A percentile compares a stretch with the other conserved stretches of the same genome.
These are phyloP conservation scores for Lethocerus indicus DNA, from an alignment of 1,140 invertebrate genomes.

Conservation along the genomic window DNA sequence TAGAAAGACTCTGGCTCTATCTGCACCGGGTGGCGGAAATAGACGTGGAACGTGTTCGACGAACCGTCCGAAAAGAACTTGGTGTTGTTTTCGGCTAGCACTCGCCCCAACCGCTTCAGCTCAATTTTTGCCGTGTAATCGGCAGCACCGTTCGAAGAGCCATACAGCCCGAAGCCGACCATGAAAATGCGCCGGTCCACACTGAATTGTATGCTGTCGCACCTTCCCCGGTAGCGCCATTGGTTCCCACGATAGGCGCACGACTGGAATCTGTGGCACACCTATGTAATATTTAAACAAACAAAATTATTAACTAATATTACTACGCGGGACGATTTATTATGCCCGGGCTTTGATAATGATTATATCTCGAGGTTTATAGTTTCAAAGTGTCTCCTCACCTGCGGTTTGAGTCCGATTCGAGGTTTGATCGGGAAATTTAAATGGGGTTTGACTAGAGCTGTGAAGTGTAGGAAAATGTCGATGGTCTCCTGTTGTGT, in stretches of 20 bases:
- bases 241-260: slow-evolving; percentile 92
- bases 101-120: slow-evolving; percentile 64
- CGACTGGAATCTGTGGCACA: slow-evolving; percentile 87
- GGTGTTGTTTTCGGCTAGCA: slow-evolving; percentile 74
- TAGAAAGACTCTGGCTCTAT: slow-evolving; percentile 83
- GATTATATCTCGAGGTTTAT: too few species aligned
- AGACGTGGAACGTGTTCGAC: slow-evolving; percentile 84
- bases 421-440: slow-evolving; percentile 64
- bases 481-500: slow-evolving; percentile 81
- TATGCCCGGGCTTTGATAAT: too few species aligned
- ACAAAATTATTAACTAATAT: too few species aligned
- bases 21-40: slow-evolving; percentile 82
- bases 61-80: slow-evolving; percentile 89
- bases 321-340: too few species aligned
- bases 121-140: slow-evolving; percentile 85
- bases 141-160: slow-evolving; percentile 77
- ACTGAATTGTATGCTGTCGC: slow-evolving; percentile 84
- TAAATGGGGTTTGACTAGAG: slow-evolving; percentile 61
- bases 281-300: slow-evolving; percentile 30
- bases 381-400: slow-evolving; percentile 27
- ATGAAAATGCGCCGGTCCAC: slow-evolving; percentile 85
- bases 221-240: slow-evolving; percentile 80
- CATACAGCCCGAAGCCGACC: slow-evolving; percentile 81
- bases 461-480: slow-evolving; percentile 79
- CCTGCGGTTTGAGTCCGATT: slow-evolving; percentile 74